phyloP scores from a whole-genome alignment of 2,888 invertebrate species.

The Agonopterix subpropinquella region DNA sequence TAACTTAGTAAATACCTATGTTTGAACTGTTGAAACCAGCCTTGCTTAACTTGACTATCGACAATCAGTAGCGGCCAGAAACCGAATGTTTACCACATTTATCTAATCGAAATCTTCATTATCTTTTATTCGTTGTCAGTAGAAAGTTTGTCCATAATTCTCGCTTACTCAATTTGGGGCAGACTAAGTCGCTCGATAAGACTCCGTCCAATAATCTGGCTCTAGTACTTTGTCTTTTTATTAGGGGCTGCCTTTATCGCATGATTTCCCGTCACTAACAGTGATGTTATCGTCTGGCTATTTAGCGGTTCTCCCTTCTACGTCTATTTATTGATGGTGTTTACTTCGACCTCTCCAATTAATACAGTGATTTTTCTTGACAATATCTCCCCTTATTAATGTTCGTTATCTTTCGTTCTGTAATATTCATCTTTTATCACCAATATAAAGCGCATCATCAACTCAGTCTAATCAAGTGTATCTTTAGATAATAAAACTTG shows the following conservation, averaged over 20 bases:
- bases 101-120: conserved; percentile 65
- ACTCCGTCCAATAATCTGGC: conserved; percentile 53
- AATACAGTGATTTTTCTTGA: conserved; percentile 21
- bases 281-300: conserved; percentile 43
- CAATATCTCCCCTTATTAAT: conserved; percentile 1
- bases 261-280: conserved; percentile 31
- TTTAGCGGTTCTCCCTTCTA: conserved; percentile 36
- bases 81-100: conserved; percentile 50
- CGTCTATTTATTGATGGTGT: conserved; percentile 35
- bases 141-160: conserved; percentile 69
- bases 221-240: conserved; percentile 53
- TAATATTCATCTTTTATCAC: not conserved
- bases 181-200: conserved; percentile 60
- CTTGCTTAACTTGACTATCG: not conserved
- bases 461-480: no score
- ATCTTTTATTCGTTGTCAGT: conserved; percentile 58
- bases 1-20: no score
- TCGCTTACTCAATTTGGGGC: conserved; percentile 65
- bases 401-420: not conserved
- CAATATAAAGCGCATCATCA: not conserved
- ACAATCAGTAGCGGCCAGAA: conserved; percentile 1
- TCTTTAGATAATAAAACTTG: no score
- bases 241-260: conserved; percentile 37
- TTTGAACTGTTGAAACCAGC: no score
- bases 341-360: conserved; percentile 31